Evolutionary conservation across 2,888 invertebrate genomes (phyloP), one percentile per base, ranked within the genome.

Genomic region (Drosophila gaucha): DNA sequence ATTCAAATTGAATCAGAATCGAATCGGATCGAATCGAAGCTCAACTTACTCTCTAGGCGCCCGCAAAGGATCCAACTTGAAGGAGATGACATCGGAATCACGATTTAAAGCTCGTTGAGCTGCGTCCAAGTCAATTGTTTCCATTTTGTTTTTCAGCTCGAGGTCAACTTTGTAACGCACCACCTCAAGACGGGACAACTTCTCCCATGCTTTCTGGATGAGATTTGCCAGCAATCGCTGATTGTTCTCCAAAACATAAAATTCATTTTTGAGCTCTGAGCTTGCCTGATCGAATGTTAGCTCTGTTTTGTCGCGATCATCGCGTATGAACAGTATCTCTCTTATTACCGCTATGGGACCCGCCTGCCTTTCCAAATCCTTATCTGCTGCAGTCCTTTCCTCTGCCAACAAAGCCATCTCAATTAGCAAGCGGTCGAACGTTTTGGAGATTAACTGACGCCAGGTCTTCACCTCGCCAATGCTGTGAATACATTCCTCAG

Each of bases 31-130:
- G 12, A 30, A 16, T 9, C 3, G 8, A 10, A 12, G 20, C 1
- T 6, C 0, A 9, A 28, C 64, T 59, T 78, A 91, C 96, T 94
- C 94, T 90, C 94, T 95, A 0, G 96, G 95, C 68, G 94, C 94
- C 75, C 96, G 94, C 39, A 95, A 91, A 0, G 97, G 94, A 91
- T 97, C 95, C 0, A 96, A 95, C 91, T 97, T 97, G 90, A 95
- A 96, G 36, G 96, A 96, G 74, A 97, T 96, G 89, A 95, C 95
- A 0, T 96, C 94, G 49, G 96, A 96, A 70, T 94, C 94, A 77
- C 95, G 95, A 87, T 96, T 95, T 75, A 97, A 92, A 62, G 93
- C 94, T 33, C 97, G 92, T 93, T 97, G 97, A 43, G 94, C 94
- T 47, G 92, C 93, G 87, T 96, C 96, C 67, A 97, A 95, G 74